These are phyloP conservation scores for Galerucella calmariensis DNA, from an alignment of 2,888 invertebrate species.

Conservation along the genomic window DNA sequence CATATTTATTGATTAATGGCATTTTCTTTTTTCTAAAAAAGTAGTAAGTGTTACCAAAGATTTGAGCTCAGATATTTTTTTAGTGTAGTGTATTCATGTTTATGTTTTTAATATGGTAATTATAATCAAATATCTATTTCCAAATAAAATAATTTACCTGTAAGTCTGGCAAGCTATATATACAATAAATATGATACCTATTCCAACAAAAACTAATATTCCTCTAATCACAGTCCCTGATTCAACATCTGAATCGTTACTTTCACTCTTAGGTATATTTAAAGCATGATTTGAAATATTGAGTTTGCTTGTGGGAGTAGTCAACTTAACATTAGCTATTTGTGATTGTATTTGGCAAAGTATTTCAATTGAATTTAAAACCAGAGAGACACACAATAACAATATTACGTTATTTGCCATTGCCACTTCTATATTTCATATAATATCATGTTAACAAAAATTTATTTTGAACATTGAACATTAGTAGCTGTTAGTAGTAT, in stretches of 20 bases:
- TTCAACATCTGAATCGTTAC: constrained; percentile 42
- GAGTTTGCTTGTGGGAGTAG: neutral
- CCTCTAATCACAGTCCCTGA: constrained; percentile 52
- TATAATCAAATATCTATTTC: neutral
- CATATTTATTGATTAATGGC: constrained; percentile 59
- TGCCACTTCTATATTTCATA: constrained; percentile 17
- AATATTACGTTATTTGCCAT: constrained; percentile 10
- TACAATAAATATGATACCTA: constrained; percentile 52
- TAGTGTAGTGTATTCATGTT: neutral
- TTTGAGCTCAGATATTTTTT: too few relatives aligned
- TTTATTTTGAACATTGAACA: constrained; percentile 18
- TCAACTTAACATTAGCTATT: neutral
- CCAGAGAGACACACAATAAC: constrained; percentile 5
- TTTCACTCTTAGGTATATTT: neutral
- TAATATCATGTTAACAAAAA: constrained; percentile 12
- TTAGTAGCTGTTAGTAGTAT: too few relatives aligned
- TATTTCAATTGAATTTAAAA: neutral
- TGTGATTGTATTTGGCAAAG: neutral
- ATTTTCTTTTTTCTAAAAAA: constrained; percentile 44
- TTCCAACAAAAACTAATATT: constrained; percentile 51
- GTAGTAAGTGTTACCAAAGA: too few relatives aligned
- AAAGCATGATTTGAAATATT: neutral
- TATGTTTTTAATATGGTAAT: neutral
- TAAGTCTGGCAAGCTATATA: constrained; percentile 54
- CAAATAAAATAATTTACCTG: constrained; percentile 46